Evolutionary conservation across 2,113 vertebrate genomes (phyloP), one percentile per base, ranked within the genome.

Genomic region (Tamias sibiricus): DNA sequence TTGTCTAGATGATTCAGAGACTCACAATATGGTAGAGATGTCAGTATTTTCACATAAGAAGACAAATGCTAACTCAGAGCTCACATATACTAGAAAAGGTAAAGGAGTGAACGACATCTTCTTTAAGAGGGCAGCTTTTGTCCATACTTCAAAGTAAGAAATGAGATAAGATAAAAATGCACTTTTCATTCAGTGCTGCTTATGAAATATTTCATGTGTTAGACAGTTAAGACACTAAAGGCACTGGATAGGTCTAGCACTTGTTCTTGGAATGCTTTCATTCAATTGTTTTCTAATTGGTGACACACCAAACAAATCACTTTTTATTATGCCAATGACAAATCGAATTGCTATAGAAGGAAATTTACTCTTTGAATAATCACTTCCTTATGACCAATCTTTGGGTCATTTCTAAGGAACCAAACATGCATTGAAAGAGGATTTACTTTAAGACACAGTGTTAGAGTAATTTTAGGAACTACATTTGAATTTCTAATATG

Each of bases 231-330:
- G 32, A 64, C 42, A 47, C 19, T 57, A 13, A 9, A 8, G 0
- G 1, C 57, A 68, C 3, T 6, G 14, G 19, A 30, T 4, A 71
- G 20, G 57, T 28, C 0, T 1, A 37, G 14, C 69, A 30, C 16
- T 28, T 82, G 11, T 32, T 19, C 40, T 88, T 86, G n/a, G 6
- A 28, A 42, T 62, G 5, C 20, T 86, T 90, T 77, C 12, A 90
- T 17, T 71, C 22, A 66, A 9, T 91, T 75, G 20, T 77, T 94
- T 87, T 96, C 72, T 71, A 86, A 94, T 71, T 82, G 96, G 30
- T 76, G 49, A 76, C 66, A 80, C 74, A 30, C 22, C 40, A 87
- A 68, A 64, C 19, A 79, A 93, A 79, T 24, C 44, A 68, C 16
- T 52, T 87, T 82, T 71, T 90, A 32, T 88, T 54, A 88, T 74